Evolutionary conservation across 2,113 vertebrate genomes (phyloP).

Genomic region (Daboia siamensis): DNA sequence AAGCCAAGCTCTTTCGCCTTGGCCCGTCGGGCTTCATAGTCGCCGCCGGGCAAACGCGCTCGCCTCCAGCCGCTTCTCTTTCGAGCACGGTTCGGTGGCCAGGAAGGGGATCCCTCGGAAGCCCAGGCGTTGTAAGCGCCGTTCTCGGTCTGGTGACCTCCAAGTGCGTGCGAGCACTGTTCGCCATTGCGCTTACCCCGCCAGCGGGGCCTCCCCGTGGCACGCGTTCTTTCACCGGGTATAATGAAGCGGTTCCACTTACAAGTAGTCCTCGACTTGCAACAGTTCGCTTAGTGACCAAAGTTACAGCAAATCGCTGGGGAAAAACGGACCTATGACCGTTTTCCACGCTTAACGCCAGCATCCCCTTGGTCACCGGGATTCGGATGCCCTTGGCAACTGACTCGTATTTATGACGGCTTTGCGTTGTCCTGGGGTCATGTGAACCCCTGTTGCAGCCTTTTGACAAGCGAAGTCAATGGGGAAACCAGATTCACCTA

Average conservation of each 20-base stretch:
- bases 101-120: not conserved
- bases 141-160: not conserved
- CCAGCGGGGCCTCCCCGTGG: not conserved
- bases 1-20: not conserved
- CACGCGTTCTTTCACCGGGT: no score
- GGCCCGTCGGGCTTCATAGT: not conserved
- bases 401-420: no score
- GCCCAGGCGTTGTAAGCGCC: not conserved
- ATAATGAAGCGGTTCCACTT: not conserved
- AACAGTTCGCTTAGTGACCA: no score
- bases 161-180: not conserved
- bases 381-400: no score
- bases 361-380: no score
- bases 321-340: no score
- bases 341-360: no score
- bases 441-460: no score
- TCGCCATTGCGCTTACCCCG: not conserved
- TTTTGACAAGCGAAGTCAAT: no score
- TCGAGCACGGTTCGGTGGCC: not conserved
- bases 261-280: not conserved
- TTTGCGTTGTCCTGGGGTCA: no score
- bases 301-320: no score
- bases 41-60: not conserved
- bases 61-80: not conserved
- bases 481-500: no score